These are phyloP conservation scores for Orycteropus afer DNA, from an alignment of 2,113 vertebrate species.

Conservation along the genomic window DNA sequence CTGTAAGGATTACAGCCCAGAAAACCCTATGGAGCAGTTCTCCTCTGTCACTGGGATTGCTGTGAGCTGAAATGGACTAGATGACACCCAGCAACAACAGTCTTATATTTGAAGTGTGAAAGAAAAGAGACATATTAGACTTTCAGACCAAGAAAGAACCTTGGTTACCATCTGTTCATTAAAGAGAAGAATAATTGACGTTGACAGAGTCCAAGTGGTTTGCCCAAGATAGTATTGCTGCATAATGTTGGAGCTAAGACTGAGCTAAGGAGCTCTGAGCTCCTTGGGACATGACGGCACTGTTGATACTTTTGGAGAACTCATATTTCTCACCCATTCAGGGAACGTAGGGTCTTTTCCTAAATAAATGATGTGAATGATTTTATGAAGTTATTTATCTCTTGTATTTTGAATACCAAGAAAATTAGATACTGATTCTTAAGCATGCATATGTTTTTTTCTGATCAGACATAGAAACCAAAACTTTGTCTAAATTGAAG, in stretches of 20 bases:
- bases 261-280: neutral
- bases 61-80: too few relatives aligned
- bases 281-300: neutral
- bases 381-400: neutral
- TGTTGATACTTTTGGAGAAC: neutral
- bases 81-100: neutral
- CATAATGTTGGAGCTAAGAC: neutral
- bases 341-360: neutral
- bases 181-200: neutral
- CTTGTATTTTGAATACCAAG: slow-evolving; percentile 23
- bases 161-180: neutral
- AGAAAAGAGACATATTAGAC: neutral
- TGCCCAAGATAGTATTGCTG: neutral
- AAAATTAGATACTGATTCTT: neutral
- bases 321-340: neutral
- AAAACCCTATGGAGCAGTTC: too few relatives aligned
- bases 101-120: neutral
- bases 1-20: too few relatives aligned
- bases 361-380: neutral
- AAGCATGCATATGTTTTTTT: neutral
- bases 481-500: slow-evolving; percentile 1
- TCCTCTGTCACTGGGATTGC: too few relatives aligned
- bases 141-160: neutral
- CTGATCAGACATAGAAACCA: neutral
- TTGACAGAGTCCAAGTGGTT: neutral